phyloP scores from a whole-genome alignment of 2,888 invertebrate genomes.

The Limenitis arthemis region DNA sequence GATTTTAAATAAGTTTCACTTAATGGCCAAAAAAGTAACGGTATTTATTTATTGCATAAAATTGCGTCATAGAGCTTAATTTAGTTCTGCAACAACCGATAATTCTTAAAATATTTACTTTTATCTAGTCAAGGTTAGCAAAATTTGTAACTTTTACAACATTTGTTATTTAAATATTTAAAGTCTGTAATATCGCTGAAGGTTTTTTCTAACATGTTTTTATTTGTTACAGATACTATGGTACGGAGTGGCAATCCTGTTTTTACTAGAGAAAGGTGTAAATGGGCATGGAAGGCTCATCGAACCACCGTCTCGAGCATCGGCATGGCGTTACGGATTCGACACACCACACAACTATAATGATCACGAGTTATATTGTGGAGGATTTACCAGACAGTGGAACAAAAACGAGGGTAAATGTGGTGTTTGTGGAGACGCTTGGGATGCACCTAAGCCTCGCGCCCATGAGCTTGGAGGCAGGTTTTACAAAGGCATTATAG shows the following conservation, averaged over 20 bases:
- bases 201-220: background rate
- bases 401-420: slow-evolving; percentile 86
- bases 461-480: slow-evolving; percentile 88
- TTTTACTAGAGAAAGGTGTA: slow-evolving; percentile 44
- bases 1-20: too few relatives aligned
- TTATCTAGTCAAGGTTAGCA: background rate
- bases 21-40: too few relatives aligned
- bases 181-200: too few relatives aligned
- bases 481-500: slow-evolving; percentile 87
- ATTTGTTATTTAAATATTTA: too few relatives aligned
- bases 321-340: slow-evolving; percentile 92
- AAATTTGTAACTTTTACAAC: background rate
- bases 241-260: slow-evolving; percentile 44
- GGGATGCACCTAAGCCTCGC: slow-evolving; percentile 80
- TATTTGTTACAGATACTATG: slow-evolving; percentile 48
- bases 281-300: slow-evolving; percentile 81
- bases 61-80: too few relatives aligned
- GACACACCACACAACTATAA: slow-evolving; percentile 91
- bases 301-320: slow-evolving; percentile 89
- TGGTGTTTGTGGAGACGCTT: slow-evolving; percentile 90
- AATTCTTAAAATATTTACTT: background rate
- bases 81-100: too few relatives aligned
- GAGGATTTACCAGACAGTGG: slow-evolving; percentile 90
- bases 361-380: slow-evolving; percentile 90
- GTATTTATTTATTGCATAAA: too few relatives aligned